Evolutionary conservation across 2,113 vertebrate genomes (phyloP), one percentile per base, ranked within the genome.

Genomic region (Centropus unirufus): DNA sequence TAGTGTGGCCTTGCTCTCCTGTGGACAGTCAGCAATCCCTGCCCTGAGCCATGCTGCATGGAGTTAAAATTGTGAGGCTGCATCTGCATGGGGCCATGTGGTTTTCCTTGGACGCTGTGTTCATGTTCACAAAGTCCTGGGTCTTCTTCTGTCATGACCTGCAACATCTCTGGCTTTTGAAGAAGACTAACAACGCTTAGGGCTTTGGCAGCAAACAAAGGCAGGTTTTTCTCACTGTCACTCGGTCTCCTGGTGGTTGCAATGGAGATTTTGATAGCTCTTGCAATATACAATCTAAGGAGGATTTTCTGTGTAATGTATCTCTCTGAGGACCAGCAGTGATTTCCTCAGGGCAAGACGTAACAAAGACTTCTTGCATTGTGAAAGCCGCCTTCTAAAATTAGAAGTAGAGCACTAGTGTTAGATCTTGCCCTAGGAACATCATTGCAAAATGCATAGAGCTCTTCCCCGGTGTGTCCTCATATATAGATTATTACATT

Each of bases 31-130:
- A 19, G 46, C 27, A 6, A 22, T 17, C 20, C 47, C 23, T 49
- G 54, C 39, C 6, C 24, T 0, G 0, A 20, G 61, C 34, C 17
- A 3, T 0, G 3, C 17, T 82, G 61, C n/a, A 4, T 6, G 30
- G 59, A 16, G 23, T 42, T 52, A 58, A 58, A 29, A 19, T 0
- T 4, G 6, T 1, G 51, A 75, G 24, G 29, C 17, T 82, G 39
- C 22, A 0, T 51, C 83, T 64, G 87, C 20, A 32, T 26, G 42
- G 19, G 51, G 36, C n/a, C 0, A 0, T 6, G 39, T 0, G 4
- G 54, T 62, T 90, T 82, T 55, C 21, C 47, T 79, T 0, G 6
- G 44, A 32, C 32, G 11, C 7, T 17, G 16, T 23, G 55, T 57
- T 78, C 52, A 59, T 5, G 9, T 20, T 84, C 8, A 0, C 68